Conservation (phyloP, 2,113 vertebrate species). For the Leptocoma aspasia region DNA sequence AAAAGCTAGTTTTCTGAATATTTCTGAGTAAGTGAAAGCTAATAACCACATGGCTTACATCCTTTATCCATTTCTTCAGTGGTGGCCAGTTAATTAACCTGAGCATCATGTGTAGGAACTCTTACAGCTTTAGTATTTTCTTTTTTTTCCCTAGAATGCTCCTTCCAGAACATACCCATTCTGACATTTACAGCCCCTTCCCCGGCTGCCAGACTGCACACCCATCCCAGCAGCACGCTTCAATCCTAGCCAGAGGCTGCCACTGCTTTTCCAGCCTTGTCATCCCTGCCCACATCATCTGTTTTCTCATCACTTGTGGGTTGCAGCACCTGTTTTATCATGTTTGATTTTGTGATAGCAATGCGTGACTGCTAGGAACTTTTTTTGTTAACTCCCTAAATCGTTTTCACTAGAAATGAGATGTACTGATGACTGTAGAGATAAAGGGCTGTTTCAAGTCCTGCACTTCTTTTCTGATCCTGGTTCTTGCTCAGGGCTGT, state of each 20-base stretch:
- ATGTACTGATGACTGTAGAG: neutral
- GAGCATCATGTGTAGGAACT: neutral
- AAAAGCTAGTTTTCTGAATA: neutral
- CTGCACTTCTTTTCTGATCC: constrained; percentile 6
- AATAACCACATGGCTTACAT: neutral
- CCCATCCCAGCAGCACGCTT: neutral
- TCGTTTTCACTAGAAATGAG: neutral
- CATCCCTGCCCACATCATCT: constrained; percentile 20
- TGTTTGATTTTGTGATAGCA: neutral
- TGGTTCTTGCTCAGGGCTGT: neutral
- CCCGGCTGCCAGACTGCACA: neutral
- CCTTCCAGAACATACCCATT: neutral
- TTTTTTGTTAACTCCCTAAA: neutral
- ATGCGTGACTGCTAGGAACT: neutral
- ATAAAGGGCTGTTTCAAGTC: constrained; percentile 27
- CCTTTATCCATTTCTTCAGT: neutral
- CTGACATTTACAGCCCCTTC: neutral
- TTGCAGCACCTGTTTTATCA: constrained; percentile 5
- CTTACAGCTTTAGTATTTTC: neutral
- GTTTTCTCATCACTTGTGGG: constrained; percentile 6
- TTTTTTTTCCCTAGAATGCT: neutral
- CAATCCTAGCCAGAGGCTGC: neutral
- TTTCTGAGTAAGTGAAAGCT: neutral
- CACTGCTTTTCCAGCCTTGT: neutral
- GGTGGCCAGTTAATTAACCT: neutral